Percentiles rank a stretch among this genome's conserved stretches.
These are phyloP conservation scores for Onychomys torridus DNA, from an alignment of 2,797 vertebrate species.

Conservation along the genomic window DNA sequence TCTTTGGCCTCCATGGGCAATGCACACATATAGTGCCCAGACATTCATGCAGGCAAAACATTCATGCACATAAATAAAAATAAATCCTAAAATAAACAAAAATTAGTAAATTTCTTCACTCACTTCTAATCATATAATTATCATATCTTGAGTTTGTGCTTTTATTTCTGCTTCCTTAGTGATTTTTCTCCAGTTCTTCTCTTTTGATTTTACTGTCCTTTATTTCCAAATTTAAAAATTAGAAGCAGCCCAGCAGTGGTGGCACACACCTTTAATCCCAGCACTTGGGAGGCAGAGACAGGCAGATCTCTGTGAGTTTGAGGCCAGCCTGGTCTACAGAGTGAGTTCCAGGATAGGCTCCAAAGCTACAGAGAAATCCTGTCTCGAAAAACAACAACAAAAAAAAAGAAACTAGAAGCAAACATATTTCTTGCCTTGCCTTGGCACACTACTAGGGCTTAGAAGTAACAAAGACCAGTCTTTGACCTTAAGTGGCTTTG, in stretches of 20 bases:
- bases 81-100: background rate
- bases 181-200: background rate
- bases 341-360: no score
- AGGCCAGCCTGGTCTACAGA: no score
- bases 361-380: no score
- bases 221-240: background rate
- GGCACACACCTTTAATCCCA: no score
- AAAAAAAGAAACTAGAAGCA: background rate
- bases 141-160: no score
- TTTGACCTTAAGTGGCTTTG: background rate
- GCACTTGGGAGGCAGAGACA: no score
- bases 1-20: background rate
- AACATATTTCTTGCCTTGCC: background rate
- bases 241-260: no score
- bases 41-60: background rate
- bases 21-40: background rate
- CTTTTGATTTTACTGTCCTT: background rate
- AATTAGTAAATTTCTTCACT: no score
- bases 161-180: background rate
- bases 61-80: background rate
- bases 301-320: no score
- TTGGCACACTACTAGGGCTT: background rate
- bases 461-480: background rate
- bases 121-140: background rate
- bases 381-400: no score